These are phyloP conservation scores for Arvicanthis niloticus DNA, from an alignment of 2,113 vertebrate species.

Conservation along the genomic window DNA sequence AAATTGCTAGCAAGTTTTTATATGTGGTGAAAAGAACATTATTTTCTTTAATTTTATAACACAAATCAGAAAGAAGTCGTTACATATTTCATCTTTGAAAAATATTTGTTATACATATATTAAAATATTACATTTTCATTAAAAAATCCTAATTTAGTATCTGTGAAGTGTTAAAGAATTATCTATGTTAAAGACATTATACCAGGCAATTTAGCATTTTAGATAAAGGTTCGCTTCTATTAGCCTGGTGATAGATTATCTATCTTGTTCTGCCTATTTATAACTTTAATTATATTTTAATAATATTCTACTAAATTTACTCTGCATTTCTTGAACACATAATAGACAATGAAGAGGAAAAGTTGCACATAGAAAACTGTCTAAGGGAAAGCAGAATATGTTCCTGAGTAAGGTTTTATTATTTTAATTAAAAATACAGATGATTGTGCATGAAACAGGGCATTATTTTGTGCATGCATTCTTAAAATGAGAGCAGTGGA, in stretches of 20 bases:
- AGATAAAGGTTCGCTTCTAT: neutral
- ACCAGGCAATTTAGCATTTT: neutral
- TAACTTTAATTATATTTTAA: conserved; percentile 24
- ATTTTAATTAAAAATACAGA: neutral
- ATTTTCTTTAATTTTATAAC: neutral
- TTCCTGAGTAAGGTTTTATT: neutral
- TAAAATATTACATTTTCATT: neutral
- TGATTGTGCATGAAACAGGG: neutral
- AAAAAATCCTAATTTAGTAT: neutral
- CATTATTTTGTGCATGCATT: neutral
- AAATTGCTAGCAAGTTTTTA: conserved; percentile 29
- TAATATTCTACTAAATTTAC: neutral
- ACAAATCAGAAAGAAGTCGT: neutral
- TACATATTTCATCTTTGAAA: neutral
- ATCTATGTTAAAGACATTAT: neutral
- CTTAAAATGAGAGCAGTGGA: neutral
- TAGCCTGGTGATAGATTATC: neutral
- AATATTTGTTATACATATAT: neutral
- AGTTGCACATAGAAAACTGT: neutral
- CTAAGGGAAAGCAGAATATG: neutral
- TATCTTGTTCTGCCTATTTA: neutral
- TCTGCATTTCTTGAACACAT: neutral
- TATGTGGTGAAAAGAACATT: neutral
- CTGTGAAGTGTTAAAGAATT: neutral
- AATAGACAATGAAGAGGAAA: neutral